phyloP scores from a whole-genome alignment of 2,797 vertebrate species.

The Geotrypetes seraphini region DNA sequence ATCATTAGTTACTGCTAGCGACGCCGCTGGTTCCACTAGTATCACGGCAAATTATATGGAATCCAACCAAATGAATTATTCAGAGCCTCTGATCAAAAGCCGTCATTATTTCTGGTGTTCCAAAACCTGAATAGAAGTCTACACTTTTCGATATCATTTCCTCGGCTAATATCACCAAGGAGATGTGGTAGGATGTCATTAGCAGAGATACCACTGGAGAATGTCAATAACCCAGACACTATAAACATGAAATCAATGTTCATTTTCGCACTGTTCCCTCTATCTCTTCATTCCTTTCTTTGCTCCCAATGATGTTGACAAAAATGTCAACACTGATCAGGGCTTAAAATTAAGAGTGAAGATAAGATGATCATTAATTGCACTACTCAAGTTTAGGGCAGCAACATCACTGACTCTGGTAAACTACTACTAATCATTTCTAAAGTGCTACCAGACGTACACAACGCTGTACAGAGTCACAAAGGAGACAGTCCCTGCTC shows the following conservation, averaged over 20 bases:
- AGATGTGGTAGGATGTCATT: slow-evolving; percentile 16
- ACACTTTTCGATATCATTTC: slow-evolving; percentile 52
- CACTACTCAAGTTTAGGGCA: slow-evolving; percentile 39
- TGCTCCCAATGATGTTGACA: too few relatives aligned
- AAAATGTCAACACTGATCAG: slow-evolving; percentile 57
- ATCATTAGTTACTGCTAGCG: slow-evolving; percentile 65
- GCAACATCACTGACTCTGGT: too few relatives aligned
- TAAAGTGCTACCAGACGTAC: too few relatives aligned
- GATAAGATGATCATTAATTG: slow-evolving; percentile 59
- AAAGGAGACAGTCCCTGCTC: too few relatives aligned
- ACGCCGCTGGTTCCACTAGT: slow-evolving; percentile 64
- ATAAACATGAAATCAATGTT: slow-evolving; percentile 29
- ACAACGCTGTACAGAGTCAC: too few relatives aligned
- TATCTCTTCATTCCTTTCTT: slow-evolving; percentile 37
- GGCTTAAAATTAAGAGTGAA: slow-evolving; percentile 61
- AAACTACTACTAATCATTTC: too few relatives aligned
- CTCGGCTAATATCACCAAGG: slow-evolving; percentile 40
- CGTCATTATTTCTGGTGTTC: slow-evolving; percentile 64
- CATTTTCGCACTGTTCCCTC: slow-evolving; percentile 36
- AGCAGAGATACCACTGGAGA: slow-evolving; percentile 22
- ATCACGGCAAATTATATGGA: slow-evolving; percentile 56
- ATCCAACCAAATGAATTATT: slow-evolving; percentile 65
- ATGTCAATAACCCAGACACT: slow-evolving; percentile 27
- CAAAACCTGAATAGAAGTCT: slow-evolving; percentile 61
- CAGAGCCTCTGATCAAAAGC: slow-evolving; percentile 56